These are phyloP conservation scores for Ailuropoda melanoleuca DNA, from an alignment of 2,113 vertebrate species.

Conservation along the genomic window DNA sequence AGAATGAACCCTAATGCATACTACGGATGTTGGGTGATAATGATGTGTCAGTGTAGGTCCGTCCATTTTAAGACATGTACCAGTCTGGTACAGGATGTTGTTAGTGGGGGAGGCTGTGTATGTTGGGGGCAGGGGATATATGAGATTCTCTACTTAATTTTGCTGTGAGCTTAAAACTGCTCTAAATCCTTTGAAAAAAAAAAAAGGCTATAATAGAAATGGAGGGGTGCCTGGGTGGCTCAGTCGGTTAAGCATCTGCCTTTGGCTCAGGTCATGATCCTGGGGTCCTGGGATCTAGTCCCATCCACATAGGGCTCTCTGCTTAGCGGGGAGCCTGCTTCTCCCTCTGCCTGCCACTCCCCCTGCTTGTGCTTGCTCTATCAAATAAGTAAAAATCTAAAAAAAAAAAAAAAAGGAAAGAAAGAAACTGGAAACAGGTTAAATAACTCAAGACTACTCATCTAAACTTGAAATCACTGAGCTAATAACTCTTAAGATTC, in stretches of 20 bases:
- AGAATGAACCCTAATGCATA: neutral
- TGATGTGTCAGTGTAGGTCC: neutral
- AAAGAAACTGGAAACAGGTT: neutral
- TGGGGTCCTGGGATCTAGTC: too few species aligned
- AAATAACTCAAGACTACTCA: neutral
- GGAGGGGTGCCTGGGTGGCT: too few species aligned
- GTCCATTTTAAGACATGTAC: neutral
- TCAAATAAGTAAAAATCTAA: neutral
- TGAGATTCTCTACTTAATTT: neutral
- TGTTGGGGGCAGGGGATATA: neutral
- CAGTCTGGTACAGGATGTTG: neutral
- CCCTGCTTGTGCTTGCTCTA: too few species aligned
- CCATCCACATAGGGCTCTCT: too few species aligned
- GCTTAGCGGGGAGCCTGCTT: too few species aligned
- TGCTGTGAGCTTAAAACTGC: neutral
- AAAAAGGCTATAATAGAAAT: neutral
- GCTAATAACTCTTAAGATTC: neutral
- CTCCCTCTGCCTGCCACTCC: too few species aligned
- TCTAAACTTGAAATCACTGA: neutral
- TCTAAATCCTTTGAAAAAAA: neutral
- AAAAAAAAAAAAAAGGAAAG: too few species aligned
- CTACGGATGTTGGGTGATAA: neutral
- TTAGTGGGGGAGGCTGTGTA: neutral
- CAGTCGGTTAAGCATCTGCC: too few species aligned
- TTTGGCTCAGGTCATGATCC: too few species aligned